Base-by-base conservation (phyloP, 2,888 invertebrate genomes). In the Leptinotarsa juncta region DNA sequence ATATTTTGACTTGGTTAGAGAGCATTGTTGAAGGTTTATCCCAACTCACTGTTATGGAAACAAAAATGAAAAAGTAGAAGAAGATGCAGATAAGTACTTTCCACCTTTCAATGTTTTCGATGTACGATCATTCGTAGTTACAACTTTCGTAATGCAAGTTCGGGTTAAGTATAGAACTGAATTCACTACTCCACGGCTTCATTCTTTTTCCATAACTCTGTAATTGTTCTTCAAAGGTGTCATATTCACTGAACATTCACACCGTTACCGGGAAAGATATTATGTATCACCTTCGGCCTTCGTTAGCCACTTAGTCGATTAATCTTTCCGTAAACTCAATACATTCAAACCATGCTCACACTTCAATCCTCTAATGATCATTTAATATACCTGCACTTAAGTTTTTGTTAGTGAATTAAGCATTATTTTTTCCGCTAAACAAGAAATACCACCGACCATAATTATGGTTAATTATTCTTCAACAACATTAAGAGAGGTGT, bases 401-500 rank as follows among this genome's bases (percentile, higher is more conserved):
- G 74, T 75, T 74, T 77, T 78, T 77, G 70, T 70, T 48, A 62
- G 18, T 20, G 69, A 73, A 79, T 81, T 78, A 76, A 70, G 73
- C 65, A 71, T 78, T 49, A 81, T 80, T 80, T 80, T 80, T 81
- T 81, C 77, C 79, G 79, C 75, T 74, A 78, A 77, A 79, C 78
- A 73, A 65, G 60, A 70, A 75, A 71, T 70, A 75, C 75, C 72
- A 71, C 69, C 60, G 48, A 50, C 73, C 69, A 72, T 79, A 81
- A 81, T 81, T 81, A 81, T 55, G 70, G 71, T 67, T 78, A 81
- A 81, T 81, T 81, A 81, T 78, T 74, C 69, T 74, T 74, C 70
- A 65, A 76, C 70, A 60, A 67, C 77, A 78, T 79, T 78, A 78
- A 75, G 77, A 79, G 78, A 82, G 82, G 81, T 81, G 81, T 82